Evolutionary conservation across 2,888 invertebrate genomes (phyloP).

Genomic region (Caenorhabditis japonica): DNA sequence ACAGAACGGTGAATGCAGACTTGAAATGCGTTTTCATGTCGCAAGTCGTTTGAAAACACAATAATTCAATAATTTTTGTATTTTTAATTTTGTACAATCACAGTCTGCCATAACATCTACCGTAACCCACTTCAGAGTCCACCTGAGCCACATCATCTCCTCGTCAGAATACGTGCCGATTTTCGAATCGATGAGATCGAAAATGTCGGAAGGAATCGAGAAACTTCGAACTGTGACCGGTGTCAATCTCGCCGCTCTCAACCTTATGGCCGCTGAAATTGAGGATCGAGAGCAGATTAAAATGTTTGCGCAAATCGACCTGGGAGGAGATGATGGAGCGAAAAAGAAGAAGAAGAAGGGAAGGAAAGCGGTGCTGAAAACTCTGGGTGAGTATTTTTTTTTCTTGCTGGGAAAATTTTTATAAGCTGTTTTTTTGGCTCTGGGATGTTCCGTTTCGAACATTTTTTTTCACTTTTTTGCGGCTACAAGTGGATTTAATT

Average conservation of each 20-base stretch:
- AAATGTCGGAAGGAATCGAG: slow-evolving; percentile 81
- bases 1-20: too few species aligned
- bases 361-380: slow-evolving; percentile 57
- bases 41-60: too few species aligned
- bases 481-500: too few species aligned
- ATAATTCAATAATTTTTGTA: too few species aligned
- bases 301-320: slow-evolving; percentile 54
- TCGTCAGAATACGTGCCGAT: slow-evolving; percentile 83
- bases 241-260: slow-evolving; percentile 87
- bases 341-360: slow-evolving; percentile 62
- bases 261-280: slow-evolving; percentile 84
- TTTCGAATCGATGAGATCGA: slow-evolving; percentile 82
- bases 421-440: too few species aligned
- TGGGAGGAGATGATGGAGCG: slow-evolving; percentile 14
- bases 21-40: too few species aligned
- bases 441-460: slow-evolving; percentile 32
- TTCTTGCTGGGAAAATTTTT: background rate
- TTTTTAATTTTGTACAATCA: too few species aligned
- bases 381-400: slow-evolving; percentile 29
- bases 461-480: slow-evolving; percentile 31
- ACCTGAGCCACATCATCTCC: slow-evolving; percentile 83
- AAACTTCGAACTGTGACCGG: slow-evolving; percentile 83
- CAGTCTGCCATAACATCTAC: too few species aligned
- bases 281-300: slow-evolving; percentile 84
- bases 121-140: too few species aligned